Base-by-base conservation (phyloP, 2,113 vertebrate species). In the Aegithalos caudatus region DNA sequence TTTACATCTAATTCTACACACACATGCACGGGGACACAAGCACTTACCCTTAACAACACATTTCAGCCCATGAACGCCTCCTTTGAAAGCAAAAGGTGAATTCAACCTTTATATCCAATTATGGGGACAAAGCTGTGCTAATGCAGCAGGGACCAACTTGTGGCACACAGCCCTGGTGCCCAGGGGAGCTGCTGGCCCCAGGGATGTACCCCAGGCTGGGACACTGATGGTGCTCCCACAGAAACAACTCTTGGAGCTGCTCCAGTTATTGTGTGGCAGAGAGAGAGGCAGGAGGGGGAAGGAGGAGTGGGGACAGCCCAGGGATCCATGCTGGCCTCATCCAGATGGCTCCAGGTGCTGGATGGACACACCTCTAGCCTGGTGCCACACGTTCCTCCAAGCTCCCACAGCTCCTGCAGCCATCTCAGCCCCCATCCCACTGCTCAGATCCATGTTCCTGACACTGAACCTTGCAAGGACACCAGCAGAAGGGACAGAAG, bases 1-100 rank as follows among this genome's bases (percentile, higher is more conserved):
- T 98, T 97, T 97, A 98, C 97, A 96, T 96, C 95, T 95, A 95
- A 97, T 97, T 98, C 96, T 88, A 28, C 94, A 97, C 81, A 60
- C 48, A 50, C 70, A 51, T 21, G 64, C 94, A 88, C 67, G 61
- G 27, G 85, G 78, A 88, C 95, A 93, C 79, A 53, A 78, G 86
- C 86, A 95, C 88, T 92, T 48, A 37, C 89, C 94, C 78, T 69
- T 92, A 94, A 90, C 71, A 82, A 28, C 77, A 92, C 60, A 90
- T 95, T 92, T 94, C 82, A 53, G 19, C 54, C 48, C 56, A 6
- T 3, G 19, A 92, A 95, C 82, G 58, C 58, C 65, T 91, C 62
- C 81, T 96, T 95, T 95, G 85, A 89, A 92, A 96, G 95, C 76
- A 91, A 92, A 97, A 97, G 83, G 94, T 95, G 95, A 97, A 96